Percentiles rank a stretch among this genome's conserved stretches.
These are phyloP conservation scores for Drosophila nasuta DNA, from an alignment of 1,140 invertebrate genomes.

Conservation along the genomic window DNA sequence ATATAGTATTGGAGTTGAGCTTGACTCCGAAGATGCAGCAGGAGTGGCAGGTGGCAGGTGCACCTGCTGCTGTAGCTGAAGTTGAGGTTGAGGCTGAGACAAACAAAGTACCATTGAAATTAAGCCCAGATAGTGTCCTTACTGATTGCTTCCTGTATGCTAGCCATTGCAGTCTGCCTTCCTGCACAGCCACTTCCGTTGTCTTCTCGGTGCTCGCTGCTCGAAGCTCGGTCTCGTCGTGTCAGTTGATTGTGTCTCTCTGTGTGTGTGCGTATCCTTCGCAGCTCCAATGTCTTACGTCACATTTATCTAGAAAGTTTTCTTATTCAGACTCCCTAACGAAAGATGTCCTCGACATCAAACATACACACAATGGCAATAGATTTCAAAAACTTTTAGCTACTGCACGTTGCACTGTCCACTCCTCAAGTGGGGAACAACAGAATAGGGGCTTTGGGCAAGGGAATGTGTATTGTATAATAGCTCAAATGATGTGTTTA, in stretches of 20 bases:
- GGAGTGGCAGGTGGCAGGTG: not conserved
- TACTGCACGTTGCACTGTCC: slow-evolving; percentile 39
- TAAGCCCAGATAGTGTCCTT: slow-evolving; percentile 81
- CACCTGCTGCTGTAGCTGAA: slow-evolving; percentile 14
- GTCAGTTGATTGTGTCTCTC: no score
- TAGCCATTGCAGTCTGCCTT: slow-evolving; percentile 46
- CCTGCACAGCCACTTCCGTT: slow-evolving; percentile 39
- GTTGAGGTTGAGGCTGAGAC: slow-evolving; percentile 14
- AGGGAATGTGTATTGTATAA: slow-evolving; percentile 70
- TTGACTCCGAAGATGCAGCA: slow-evolving; percentile 12
- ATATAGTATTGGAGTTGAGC: slow-evolving; percentile 19
- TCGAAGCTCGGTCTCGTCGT: not conserved
- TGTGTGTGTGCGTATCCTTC: slow-evolving; percentile 47
- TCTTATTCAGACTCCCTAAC: slow-evolving; percentile 56
- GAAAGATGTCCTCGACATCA: slow-evolving; percentile 57
- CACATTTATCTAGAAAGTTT: slow-evolving; percentile 81
- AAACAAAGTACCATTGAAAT: slow-evolving; percentile 65
- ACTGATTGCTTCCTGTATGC: slow-evolving; percentile 77
- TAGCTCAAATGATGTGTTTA: slow-evolving; percentile 83
- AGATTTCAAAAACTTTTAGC: slow-evolving; percentile 77
- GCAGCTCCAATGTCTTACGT: slow-evolving; percentile 77
- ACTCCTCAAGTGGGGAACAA: not conserved
- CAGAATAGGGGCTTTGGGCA: not conserved
- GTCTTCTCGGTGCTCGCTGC: slow-evolving; percentile 15
- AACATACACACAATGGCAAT: slow-evolving; percentile 77